phyloP scores from a whole-genome alignment of 2,113 vertebrate genomes.

The Nothocercus nigrocapillus region DNA sequence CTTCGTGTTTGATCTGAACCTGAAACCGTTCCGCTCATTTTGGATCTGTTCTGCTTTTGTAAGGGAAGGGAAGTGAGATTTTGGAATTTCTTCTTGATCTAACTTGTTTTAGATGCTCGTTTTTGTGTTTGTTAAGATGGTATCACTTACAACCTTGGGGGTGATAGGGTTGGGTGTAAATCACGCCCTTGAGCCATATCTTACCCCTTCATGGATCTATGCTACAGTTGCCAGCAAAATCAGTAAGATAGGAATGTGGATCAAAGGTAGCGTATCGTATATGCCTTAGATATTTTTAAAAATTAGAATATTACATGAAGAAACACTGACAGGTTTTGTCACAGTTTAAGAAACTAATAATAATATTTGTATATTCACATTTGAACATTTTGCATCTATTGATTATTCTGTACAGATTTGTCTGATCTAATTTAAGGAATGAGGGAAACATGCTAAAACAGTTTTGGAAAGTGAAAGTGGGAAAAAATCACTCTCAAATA shows the following conservation, averaged over 20 bases:
- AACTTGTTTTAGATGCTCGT: fast-evolving
- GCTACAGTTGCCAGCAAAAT: not conserved
- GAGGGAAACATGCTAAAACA: not conserved
- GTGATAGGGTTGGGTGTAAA: not conserved
- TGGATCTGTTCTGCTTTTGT: not conserved
- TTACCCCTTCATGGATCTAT: not conserved
- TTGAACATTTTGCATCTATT: not conserved
- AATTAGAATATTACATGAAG: not conserved
- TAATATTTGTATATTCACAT: not conserved
- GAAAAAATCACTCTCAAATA: not conserved
- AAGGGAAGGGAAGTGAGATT: not conserved
- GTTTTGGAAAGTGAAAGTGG: not conserved
- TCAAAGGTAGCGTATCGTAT: not conserved
- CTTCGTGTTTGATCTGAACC: not conserved
- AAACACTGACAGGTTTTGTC: not conserved
- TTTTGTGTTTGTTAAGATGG: not conserved
- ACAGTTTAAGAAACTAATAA: not conserved
- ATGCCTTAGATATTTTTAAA: not conserved
- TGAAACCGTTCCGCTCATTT: not conserved
- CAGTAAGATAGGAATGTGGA: not conserved
- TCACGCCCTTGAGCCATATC: not conserved
- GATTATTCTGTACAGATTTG: not conserved
- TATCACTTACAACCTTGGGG: not conserved
- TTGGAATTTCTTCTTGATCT: not conserved
- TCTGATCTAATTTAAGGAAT: not conserved